Evolutionary conservation across 2,797 vertebrate species (phyloP).

Genomic region (Columba guinea): DNA sequence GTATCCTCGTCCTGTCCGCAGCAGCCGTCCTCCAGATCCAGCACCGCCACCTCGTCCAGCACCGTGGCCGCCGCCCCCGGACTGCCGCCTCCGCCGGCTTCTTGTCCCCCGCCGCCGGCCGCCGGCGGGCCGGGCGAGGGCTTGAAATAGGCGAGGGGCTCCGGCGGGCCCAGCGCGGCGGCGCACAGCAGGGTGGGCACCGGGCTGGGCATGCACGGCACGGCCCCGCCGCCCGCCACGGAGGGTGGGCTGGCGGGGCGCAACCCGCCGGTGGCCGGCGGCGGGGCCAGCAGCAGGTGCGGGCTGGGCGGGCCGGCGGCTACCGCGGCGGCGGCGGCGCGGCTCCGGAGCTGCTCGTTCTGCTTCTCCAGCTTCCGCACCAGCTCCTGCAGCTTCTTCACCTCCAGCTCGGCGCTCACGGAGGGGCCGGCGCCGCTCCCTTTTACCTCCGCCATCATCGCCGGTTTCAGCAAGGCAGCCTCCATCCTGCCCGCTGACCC

Average conservation of each 20-base stretch:
- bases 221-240: constrained; percentile 51
- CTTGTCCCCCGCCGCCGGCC: constrained; percentile 7
- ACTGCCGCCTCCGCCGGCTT: constrained; percentile 2
- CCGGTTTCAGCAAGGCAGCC: constrained; percentile 82
- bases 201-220: constrained; percentile 76
- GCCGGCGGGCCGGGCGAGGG: constrained; percentile 64
- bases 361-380: constrained; percentile 94
- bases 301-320: constrained; percentile 64
- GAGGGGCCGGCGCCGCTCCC: constrained; percentile 70
- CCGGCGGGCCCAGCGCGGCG: constrained; percentile 67
- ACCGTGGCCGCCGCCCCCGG: constrained; percentile 68
- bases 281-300: constrained; percentile 70
- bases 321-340: constrained; percentile 83
- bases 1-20: constrained; percentile 82
- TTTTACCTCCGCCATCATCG: constrained; percentile 90
- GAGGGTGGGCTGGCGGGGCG: constrained; percentile 76
- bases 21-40: constrained; percentile 84
- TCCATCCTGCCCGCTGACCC: constrained; percentile 67
- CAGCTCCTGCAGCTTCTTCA: constrained; percentile 95
- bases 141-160: constrained; percentile 87
- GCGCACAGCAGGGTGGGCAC: constrained; percentile 75
- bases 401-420: constrained; percentile 92
- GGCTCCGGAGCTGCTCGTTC: constrained; percentile 91
- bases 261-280: neutral
- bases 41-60: constrained; percentile 89